A percentile compares a stretch with the other conserved stretches of the same genome.
These are phyloP conservation scores for Clarias macrocephalus DNA, from an alignment of 2,113 vertebrate species.

Conservation along the genomic window DNA sequence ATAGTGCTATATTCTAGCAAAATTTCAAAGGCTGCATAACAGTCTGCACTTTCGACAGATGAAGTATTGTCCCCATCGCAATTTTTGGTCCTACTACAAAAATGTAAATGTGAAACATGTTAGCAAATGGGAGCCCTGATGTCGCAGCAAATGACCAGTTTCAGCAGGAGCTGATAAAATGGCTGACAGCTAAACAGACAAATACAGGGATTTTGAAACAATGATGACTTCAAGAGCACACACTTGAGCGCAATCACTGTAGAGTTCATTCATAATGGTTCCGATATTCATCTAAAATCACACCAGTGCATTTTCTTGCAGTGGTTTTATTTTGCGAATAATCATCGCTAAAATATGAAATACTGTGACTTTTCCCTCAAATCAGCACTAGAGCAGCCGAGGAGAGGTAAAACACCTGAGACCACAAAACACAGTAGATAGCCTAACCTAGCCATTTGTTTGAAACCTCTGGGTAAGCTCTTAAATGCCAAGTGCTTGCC, in stretches of 20 bases:
- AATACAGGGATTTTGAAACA: background rate
- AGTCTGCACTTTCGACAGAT: constrained; percentile 27
- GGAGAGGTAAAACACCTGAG: constrained; percentile 29
- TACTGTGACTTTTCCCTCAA: constrained; percentile 14
- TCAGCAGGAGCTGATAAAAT: constrained; percentile 45
- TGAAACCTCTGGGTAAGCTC: constrained; percentile 19
- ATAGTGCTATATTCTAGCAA: background rate
- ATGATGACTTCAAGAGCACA: background rate
- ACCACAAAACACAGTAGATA: constrained; percentile 4
- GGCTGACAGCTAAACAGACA: constrained; percentile 28
- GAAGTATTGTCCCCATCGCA: constrained; percentile 42
- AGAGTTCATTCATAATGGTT: background rate
- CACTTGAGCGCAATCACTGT: background rate
- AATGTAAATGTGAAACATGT: constrained; percentile 54
- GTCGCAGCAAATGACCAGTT: constrained; percentile 50
- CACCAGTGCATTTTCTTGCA: constrained; percentile 17
- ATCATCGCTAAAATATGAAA: constrained; percentile 13
- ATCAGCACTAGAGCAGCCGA: constrained; percentile 41
- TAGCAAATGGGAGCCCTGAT: constrained; percentile 52
- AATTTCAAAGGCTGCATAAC: background rate
- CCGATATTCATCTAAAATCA: background rate
- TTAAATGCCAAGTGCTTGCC: constrained; percentile 34
- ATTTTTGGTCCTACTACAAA: constrained; percentile 50
- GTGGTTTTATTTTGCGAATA: constrained; percentile 10
- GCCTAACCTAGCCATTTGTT: constrained; percentile 29